A percentile compares a stretch with the other conserved stretches of the same genome.
These are phyloP conservation scores for Cassiopea xamachana DNA, from an alignment of 30 jellyfish, hydroid and myxozoan genomes.

Conservation along the genomic window DNA sequence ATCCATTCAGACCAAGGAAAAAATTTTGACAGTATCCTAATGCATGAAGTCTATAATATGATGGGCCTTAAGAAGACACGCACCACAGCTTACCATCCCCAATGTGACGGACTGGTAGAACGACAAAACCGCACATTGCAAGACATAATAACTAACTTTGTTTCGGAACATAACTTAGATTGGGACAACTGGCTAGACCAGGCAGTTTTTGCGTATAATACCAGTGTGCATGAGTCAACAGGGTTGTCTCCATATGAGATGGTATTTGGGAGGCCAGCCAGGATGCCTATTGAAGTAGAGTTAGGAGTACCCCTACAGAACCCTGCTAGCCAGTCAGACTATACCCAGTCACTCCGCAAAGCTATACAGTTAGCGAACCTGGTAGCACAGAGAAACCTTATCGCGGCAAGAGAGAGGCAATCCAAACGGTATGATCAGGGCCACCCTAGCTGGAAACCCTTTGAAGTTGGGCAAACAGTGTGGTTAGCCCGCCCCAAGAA, in stretches of 20 bases:
- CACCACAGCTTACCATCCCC: no score
- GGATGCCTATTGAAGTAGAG: constrained; percentile 63
- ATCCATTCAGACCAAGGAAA: constrained; percentile 77
- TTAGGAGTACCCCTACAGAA: constrained; percentile 44
- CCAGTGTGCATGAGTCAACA: constrained; percentile 57
- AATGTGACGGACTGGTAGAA: no score
- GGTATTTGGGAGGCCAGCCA: constrained; percentile 63
- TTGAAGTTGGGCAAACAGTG: constrained; percentile 51
- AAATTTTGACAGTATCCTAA: no score
- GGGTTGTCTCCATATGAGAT: constrained; percentile 64
- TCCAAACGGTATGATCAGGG: constrained; percentile 27
- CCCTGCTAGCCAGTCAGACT: constrained; percentile 72
- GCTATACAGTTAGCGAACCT: constrained; percentile 40
- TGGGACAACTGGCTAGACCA: constrained; percentile 60
- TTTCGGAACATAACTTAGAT: constrained; percentile 49
- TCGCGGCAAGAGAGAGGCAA: constrained; percentile 21
- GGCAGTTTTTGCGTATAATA: constrained; percentile 60
- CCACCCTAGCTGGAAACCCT: constrained; percentile 47
- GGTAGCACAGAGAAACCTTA: constrained; percentile 45
- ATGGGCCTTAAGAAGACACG: no score
- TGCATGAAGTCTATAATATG: constrained; percentile 54
- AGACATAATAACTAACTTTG: constrained; percentile 42
- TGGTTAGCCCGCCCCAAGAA: constrained; percentile 72
- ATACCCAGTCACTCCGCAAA: constrained; percentile 46
- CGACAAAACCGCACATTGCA: constrained; percentile 61